Conservation (phyloP, 2,113 vertebrate genomes). For the Lepus americanus region DNA sequence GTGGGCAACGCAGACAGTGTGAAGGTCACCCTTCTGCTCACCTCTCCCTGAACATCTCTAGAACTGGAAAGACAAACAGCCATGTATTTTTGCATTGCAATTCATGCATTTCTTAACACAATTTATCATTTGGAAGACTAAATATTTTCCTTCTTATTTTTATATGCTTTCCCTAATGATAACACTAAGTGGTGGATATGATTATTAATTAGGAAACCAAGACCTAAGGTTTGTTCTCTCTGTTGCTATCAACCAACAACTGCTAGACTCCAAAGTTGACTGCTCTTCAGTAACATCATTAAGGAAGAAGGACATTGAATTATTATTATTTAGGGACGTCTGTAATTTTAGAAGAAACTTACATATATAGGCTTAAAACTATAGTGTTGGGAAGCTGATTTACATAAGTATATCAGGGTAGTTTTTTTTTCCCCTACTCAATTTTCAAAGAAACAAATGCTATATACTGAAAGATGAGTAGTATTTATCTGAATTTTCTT, state of each 20-base stretch:
- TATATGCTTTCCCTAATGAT: not conserved
- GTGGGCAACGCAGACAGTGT: rapidly evolving
- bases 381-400: not conserved
- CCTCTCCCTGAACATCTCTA: not conserved
- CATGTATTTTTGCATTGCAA: not conserved
- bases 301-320: not conserved
- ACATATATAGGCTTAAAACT: not conserved
- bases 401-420: not conserved
- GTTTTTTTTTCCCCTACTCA: not conserved
- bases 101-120: not conserved
- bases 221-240: not conserved
- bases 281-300: not conserved
- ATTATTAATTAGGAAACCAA: not conserved
- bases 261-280: not conserved
- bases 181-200: not conserved
- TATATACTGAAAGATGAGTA: not conserved
- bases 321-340: not conserved
- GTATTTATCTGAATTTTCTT: not conserved
- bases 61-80: not conserved
- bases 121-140: not conserved
- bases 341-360: not conserved
- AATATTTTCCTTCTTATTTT: not conserved
- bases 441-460: slow-evolving; percentile 50
- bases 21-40: rapidly evolving
- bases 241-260: not conserved